phyloP scores from a whole-genome alignment of 2,797 vertebrate genomes.

The Novumbra hubbsi region DNA sequence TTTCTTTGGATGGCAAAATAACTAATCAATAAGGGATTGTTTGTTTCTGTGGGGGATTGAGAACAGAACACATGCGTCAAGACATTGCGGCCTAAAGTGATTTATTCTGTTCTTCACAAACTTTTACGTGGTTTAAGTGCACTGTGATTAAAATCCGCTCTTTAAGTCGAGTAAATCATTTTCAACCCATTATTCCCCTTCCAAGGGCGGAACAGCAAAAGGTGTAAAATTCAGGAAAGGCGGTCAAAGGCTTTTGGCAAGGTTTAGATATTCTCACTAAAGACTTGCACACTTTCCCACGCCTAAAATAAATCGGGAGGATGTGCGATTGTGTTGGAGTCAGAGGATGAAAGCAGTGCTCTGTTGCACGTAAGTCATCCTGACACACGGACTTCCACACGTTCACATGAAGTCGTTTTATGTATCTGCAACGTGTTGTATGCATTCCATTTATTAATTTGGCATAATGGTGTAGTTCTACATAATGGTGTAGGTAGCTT shows the following conservation, averaged over 20 bases:
- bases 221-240: slow-evolving; percentile 98
- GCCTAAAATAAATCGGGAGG: slow-evolving; percentile 97
- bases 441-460: not conserved
- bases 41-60: slow-evolving; percentile 63
- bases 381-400: slow-evolving; percentile 38
- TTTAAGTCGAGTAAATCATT: slow-evolving; percentile 85
- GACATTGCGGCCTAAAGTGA: not conserved
- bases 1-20: slow-evolving; percentile 86
- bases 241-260: slow-evolving; percentile 89
- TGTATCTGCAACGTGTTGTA: not conserved
- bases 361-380: slow-evolving; percentile 64
- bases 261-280: slow-evolving; percentile 85
- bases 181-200: slow-evolving; percentile 83
- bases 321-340: slow-evolving; percentile 96
- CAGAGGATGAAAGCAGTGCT: slow-evolving; percentile 74
- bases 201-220: slow-evolving; percentile 85
- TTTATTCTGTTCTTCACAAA: not conserved
- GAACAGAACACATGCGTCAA: slow-evolving; percentile 4
- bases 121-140: slow-evolving; percentile 37
- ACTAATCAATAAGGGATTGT: slow-evolving; percentile 85
- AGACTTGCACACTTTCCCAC: slow-evolving; percentile 92
- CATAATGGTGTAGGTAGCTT: not conserved
- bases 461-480: slow-evolving; percentile 8
- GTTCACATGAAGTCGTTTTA: not conserved
- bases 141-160: slow-evolving; percentile 82